These are phyloP conservation scores for Spermophilus dauricus DNA, from an alignment of 2,113 vertebrate species.

Conservation along the genomic window DNA sequence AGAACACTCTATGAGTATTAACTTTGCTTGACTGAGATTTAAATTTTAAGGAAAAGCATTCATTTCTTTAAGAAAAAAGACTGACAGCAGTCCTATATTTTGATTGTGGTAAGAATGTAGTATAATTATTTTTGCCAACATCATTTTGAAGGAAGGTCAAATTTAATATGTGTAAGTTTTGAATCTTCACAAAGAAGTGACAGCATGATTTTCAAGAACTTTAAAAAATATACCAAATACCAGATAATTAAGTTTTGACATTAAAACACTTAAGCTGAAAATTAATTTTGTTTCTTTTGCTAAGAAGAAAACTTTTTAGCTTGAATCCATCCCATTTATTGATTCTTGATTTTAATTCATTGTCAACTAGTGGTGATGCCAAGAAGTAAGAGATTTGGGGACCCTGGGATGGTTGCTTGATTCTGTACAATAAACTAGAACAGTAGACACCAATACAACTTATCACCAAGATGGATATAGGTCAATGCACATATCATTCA, in stretches of 20 bases:
- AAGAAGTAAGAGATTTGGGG: slow-evolving; percentile 20
- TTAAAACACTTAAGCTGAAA: slow-evolving; percentile 55
- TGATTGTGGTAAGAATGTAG: slow-evolving; percentile 1
- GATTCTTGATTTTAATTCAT: no score
- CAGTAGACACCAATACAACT: not conserved
- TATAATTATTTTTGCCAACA: slow-evolving; percentile 10
- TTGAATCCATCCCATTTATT: no score
- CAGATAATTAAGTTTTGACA: slow-evolving; percentile 64
- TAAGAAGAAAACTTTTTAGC: no score
- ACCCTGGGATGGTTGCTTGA: not conserved
- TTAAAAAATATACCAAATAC: slow-evolving; percentile 30
- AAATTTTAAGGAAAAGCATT: slow-evolving; percentile 47
- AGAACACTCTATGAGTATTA: not conserved
- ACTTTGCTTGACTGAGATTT: slow-evolving; percentile 28
- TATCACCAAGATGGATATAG: not conserved
- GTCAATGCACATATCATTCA: not conserved
- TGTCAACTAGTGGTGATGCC: not conserved
- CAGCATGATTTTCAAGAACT: slow-evolving; percentile 58
- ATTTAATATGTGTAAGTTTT: slow-evolving; percentile 55
- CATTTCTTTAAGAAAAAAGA: slow-evolving; percentile 50
- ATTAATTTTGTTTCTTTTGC: no score
- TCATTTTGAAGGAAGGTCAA: slow-evolving; percentile 55
- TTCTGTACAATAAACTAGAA: not conserved
- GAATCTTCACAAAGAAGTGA: slow-evolving; percentile 65
- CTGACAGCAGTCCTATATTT: not conserved